These are phyloP conservation scores for Eidolon helvum DNA, from an alignment of 2,113 vertebrate species.

Conservation along the genomic window DNA sequence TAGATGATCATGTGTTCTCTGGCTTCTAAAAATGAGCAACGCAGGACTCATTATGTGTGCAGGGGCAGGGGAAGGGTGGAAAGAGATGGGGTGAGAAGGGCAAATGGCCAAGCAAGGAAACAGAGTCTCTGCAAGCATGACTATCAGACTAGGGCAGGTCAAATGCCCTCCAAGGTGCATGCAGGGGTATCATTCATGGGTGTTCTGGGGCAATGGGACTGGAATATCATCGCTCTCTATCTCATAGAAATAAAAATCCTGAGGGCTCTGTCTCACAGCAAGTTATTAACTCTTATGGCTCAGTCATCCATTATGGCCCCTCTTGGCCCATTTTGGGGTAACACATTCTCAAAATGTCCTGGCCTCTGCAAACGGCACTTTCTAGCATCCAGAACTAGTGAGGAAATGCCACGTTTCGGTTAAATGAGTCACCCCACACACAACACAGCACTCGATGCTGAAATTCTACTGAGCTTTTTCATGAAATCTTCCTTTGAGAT, in stretches of 20 bases:
- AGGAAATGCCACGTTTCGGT: background rate
- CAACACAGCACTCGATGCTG: background rate
- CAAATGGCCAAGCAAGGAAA: background rate
- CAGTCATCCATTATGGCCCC: background rate
- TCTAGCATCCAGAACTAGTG: background rate
- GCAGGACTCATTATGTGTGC: too few relatives aligned
- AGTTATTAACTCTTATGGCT: background rate
- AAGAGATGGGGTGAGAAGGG: background rate
- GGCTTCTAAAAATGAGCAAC: background rate
- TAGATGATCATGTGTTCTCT: background rate
- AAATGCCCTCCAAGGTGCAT: background rate
- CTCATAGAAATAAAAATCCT: background rate
- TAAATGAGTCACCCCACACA: background rate
- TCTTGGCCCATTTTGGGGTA: background rate
- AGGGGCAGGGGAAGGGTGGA: background rate
- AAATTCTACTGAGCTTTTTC: conserved; percentile 5
- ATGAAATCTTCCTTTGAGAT: conserved; percentile 18
- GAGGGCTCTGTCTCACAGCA: background rate
- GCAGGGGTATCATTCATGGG: background rate
- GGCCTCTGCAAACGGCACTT: background rate
- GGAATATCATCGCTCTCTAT: background rate
- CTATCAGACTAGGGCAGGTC: background rate
- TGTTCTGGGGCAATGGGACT: background rate
- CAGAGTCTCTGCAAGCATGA: background rate
- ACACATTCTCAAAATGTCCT: background rate